phyloP scores from a whole-genome alignment of 2,797 vertebrate genomes.

The Sebastes glaucus region DNA sequence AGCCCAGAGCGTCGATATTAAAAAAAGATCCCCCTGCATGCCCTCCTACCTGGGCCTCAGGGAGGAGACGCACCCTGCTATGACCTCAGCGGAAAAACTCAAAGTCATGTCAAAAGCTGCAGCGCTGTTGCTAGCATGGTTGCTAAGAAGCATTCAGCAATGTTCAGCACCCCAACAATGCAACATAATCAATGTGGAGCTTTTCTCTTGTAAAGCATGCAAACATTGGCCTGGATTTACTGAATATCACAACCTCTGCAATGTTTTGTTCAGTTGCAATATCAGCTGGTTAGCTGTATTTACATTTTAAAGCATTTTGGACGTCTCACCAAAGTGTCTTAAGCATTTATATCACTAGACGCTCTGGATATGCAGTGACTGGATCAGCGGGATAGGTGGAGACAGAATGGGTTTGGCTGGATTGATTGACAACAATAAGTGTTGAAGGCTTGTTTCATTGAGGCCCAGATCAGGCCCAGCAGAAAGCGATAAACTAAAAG shows the following conservation, averaged over 20 bases:
- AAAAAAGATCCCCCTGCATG: conserved; percentile 36
- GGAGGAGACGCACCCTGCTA: conserved; percentile 50
- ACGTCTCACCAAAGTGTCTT: conserved; percentile 13
- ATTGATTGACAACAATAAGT: conserved; percentile 26
- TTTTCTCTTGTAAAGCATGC: conserved; percentile 20
- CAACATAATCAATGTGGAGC: conserved; percentile 51
- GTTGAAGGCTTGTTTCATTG: conserved; percentile 39
- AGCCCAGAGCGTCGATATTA: conserved; percentile 60
- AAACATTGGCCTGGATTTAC: conserved; percentile 17
- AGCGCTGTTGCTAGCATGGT: conserved; percentile 36
- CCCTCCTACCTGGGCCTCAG: conserved; percentile 56
- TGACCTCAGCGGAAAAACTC: conserved; percentile 53
- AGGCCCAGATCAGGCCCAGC: conserved; percentile 52
- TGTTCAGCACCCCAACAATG: conserved; percentile 43
- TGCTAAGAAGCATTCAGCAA: conserved; percentile 42
- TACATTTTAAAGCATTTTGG: neutral
- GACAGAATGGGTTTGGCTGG: conserved; percentile 1
- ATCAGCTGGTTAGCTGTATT: conserved; percentile 3
- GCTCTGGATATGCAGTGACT: conserved; percentile 11
- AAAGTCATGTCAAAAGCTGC: conserved; percentile 48
- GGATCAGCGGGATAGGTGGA: neutral
- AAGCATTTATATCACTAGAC: conserved; percentile 30
- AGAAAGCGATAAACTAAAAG: conserved; percentile 69
- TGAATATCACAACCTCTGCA: neutral
- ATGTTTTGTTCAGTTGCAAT: conserved; percentile 1